A percentile compares a stretch with the other conserved stretches of the same genome.
phyloP scores from a whole-genome alignment of 2,888 invertebrate species.

The Invenusta paracnida region DNA sequence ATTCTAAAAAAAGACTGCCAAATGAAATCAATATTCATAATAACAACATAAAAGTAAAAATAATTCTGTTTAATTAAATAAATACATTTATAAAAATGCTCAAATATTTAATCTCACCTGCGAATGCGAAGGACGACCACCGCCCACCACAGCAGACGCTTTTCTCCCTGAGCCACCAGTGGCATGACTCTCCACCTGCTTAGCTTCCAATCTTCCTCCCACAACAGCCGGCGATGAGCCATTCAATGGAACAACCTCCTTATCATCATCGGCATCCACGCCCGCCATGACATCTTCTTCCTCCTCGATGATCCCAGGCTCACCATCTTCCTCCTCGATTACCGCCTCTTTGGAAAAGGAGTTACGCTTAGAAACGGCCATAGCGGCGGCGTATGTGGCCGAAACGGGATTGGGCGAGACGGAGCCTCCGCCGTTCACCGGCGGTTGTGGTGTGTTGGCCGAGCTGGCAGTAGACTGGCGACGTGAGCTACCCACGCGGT shows the following conservation, averaged over 20 bases:
- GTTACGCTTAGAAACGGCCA: neutral
- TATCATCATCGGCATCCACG: neutral
- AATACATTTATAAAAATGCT: neutral
- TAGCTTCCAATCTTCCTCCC: neutral
- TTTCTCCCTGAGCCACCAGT: neutral
- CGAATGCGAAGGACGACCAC: neutral
- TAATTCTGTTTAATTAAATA: too few species aligned
- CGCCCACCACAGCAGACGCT: neutral
- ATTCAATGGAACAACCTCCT: neutral
- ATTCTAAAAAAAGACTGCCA: too few species aligned
- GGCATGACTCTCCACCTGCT: too few species aligned
- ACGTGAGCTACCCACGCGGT: constrained; percentile 38
- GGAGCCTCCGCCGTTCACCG: neutral
- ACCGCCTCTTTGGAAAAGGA: neutral
- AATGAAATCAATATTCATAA: too few species aligned
- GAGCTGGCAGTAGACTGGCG: constrained; percentile 30
- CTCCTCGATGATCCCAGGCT: neutral
- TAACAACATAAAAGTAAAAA: too few species aligned
- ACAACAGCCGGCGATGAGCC: neutral
- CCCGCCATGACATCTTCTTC: neutral
- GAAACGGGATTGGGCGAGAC: neutral
- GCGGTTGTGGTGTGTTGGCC: neutral
- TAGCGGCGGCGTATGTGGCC: constrained; percentile 1
- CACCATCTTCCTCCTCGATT: neutral
- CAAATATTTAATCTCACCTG: neutral